Evolutionary conservation across 2,113 vertebrate genomes (phyloP).

Genomic region (Isurus oxyrinchus): DNA sequence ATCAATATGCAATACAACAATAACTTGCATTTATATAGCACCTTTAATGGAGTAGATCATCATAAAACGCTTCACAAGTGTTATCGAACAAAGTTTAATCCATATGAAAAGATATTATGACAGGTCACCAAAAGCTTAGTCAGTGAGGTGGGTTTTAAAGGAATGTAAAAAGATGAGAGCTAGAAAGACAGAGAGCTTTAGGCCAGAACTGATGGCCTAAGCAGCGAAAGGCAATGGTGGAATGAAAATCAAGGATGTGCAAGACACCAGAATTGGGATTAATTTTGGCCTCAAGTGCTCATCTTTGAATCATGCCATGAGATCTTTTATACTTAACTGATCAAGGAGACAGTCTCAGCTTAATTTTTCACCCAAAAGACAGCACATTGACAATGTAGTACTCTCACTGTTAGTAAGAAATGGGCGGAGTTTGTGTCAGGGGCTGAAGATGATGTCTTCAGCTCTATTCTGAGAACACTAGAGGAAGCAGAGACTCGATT

Average conservation of each 20-base stretch:
- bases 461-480: background rate
- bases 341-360: background rate
- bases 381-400: background rate
- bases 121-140: too few relatives aligned
- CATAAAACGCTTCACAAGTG: background rate
- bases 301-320: too few relatives aligned
- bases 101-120: too few relatives aligned
- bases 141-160: too few relatives aligned
- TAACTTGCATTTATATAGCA: background rate
- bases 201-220: too few relatives aligned
- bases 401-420: background rate
- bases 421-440: background rate
- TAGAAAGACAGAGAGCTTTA: too few relatives aligned
- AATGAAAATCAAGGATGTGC: background rate
- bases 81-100: background rate
- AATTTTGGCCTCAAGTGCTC: background rate
- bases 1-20: background rate
- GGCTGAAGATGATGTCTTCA: background rate
- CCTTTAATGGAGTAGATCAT: background rate
- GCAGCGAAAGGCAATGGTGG: too few relatives aligned
- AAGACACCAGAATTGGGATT: background rate
- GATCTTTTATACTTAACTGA: background rate
- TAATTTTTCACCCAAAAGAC: background rate
- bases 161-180: too few relatives aligned
- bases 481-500: background rate